These are phyloP conservation scores for Tupaia tana DNA, from an alignment of 2,113 vertebrate species.

Conservation along the genomic window DNA sequence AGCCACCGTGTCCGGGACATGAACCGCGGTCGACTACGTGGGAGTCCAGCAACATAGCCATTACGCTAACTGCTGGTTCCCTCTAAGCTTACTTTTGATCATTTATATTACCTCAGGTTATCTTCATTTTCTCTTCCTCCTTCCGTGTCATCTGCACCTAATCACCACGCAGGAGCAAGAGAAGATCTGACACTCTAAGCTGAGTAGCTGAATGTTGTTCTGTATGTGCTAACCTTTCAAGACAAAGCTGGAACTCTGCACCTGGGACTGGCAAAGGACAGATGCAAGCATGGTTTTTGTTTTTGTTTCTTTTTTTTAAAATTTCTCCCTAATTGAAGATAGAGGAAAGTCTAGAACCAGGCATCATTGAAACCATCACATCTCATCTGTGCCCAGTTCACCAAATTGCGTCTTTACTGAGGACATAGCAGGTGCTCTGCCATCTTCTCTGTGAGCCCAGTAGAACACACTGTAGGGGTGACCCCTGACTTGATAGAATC, in stretches of 20 bases:
- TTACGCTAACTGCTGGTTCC: too few species aligned
- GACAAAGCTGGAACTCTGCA: background rate
- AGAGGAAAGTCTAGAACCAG: background rate
- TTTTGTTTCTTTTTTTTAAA: too few species aligned
- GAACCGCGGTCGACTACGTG: too few species aligned
- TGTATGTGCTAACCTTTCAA: background rate
- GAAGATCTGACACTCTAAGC: background rate
- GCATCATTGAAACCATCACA: background rate
- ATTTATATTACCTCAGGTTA: background rate
- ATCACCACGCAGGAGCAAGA: background rate
- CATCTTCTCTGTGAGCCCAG: background rate
- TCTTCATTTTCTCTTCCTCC: background rate
- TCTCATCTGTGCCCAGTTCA: conserved; percentile 28
- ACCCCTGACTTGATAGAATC: background rate
- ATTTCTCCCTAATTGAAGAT: background rate
- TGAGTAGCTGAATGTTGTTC: background rate
- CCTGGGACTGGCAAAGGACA: background rate
- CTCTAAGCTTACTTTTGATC: background rate
- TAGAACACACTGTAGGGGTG: background rate
- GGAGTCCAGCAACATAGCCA: too few species aligned
- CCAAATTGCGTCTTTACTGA: background rate
- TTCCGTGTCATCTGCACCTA: background rate
- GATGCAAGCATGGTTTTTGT: too few species aligned
- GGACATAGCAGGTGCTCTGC: background rate
- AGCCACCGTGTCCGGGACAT: too few species aligned